Percentiles rank a stretch among this genome's conserved stretches.
These are phyloP conservation scores for Autographa gamma DNA, from an alignment of 2,888 invertebrate species.

Conservation along the genomic window DNA sequence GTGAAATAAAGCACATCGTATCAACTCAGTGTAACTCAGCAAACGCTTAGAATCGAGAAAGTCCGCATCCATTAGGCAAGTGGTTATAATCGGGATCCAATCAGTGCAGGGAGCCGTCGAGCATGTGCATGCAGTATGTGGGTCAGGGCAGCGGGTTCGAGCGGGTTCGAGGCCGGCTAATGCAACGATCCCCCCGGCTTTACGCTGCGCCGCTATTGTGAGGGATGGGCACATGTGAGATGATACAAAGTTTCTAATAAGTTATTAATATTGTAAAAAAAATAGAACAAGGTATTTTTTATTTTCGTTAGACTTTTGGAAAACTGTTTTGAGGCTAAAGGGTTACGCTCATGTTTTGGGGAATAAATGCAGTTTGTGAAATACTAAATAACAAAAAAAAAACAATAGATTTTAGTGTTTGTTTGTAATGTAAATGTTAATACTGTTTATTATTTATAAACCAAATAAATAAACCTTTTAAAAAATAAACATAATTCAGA, in stretches of 20 bases:
- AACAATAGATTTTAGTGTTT: too few relatives aligned
- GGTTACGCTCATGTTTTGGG: too few relatives aligned
- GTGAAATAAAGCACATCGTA: too few relatives aligned
- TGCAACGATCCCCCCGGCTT: constrained; percentile 58
- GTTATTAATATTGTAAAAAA: too few relatives aligned
- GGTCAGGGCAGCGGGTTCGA: constrained; percentile 56
- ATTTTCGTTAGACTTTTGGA: too few relatives aligned
- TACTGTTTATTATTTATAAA: too few relatives aligned
- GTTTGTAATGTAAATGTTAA: neutral
- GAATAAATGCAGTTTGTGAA: too few relatives aligned
- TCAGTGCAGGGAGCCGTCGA: constrained; percentile 46
- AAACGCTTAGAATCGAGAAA: constrained; percentile 32
- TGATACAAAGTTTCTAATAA: neutral
- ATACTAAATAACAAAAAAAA: too few relatives aligned
- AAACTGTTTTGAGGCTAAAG: too few relatives aligned
- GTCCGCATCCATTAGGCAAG: constrained; percentile 21
- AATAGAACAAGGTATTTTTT: too few relatives aligned
- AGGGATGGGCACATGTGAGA: constrained; percentile 19
- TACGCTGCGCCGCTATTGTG: constrained; percentile 50
- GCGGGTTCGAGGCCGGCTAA: constrained; percentile 56
- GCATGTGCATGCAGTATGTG: constrained; percentile 54
- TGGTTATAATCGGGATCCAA: constrained; percentile 38
- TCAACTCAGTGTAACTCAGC: neutral
- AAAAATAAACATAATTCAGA: neutral
- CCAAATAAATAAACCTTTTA: too few relatives aligned